Base-by-base conservation (phyloP, 2,113 vertebrate genomes). In the Pagrus major region DNA sequence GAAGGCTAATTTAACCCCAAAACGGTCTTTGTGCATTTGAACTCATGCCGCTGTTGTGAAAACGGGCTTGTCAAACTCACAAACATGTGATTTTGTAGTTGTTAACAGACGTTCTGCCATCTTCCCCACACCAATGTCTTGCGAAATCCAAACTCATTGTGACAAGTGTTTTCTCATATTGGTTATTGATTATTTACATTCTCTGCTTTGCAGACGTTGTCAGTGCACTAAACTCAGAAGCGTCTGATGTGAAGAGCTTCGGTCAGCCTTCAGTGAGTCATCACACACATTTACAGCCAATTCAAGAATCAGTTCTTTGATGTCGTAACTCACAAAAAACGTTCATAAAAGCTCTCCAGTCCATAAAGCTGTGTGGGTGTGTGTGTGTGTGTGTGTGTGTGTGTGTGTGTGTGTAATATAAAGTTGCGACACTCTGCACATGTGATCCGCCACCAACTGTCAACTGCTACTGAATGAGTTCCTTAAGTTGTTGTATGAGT, bases 381-480 rank as follows among this genome's bases (percentile, higher is more conserved):
- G 56, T 37, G 29, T 33, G 55, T 33, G 29, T 20, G 18, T 58
- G 56, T 35, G 31, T 35, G 55, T 7, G 35, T 60, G 58, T 21
- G 31, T 12, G 31, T 6, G 35, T 18, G 46, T 18, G 27, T 60
- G 41, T 25, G 12, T 46, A 3, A 9, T 10, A 6, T 37, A 49
- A 61, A 27, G 56, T 75, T 64, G 49, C 14, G 15, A 76, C 49
- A 35, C 20, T 6, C 20, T 39, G 51, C 29, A 21, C 51, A 56
- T 76, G 74, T 76, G 74, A 67, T 49, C 23, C n/a, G n/a, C n/a
- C 37, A 66, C 21, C 20, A 44, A 54, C 27, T 5, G 61, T 66
- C 6, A 10, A 9, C 33, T 15, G 58, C 23, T 39, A 0, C 23
- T 29, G 37, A 20, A 29, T 15, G 20, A 31, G 8, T 3, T 41